phyloP scores from a whole-genome alignment of 2,888 invertebrate genomes.

The Aphidius colemani region DNA sequence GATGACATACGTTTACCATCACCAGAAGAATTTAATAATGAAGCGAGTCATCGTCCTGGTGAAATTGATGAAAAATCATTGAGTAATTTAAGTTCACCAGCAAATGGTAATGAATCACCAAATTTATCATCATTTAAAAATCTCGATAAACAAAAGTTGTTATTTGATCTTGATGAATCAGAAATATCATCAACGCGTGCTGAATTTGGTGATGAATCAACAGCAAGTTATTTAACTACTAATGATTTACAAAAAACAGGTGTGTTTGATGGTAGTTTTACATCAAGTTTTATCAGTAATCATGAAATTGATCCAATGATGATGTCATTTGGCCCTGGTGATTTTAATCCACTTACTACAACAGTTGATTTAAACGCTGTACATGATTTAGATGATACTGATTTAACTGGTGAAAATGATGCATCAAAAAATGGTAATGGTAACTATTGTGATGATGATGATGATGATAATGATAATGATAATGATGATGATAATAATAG shows the following conservation, averaged over 20 bases:
- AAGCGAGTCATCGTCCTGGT: slow-evolving; percentile 68
- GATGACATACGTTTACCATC: slow-evolving; percentile 67
- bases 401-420: slow-evolving; percentile 36
- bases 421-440: too few relatives aligned
- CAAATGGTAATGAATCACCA: slow-evolving; percentile 36
- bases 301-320: slow-evolving; percentile 53
- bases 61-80: slow-evolving; percentile 55
- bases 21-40: slow-evolving; percentile 69
- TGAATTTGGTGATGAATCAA: slow-evolving; percentile 63
- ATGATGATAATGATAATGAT: slow-evolving; percentile 20
- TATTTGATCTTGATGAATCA: slow-evolving; percentile 59
- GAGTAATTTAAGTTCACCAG: neutral
- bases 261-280: slow-evolving; percentile 46
- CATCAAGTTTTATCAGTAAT: slow-evolving; percentile 39
- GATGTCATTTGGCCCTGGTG: slow-evolving; percentile 52
- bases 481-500: slow-evolving; percentile 30
- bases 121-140: neutral
- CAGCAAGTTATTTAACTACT: slow-evolving; percentile 49
- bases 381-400: slow-evolving; percentile 54
- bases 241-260: slow-evolving; percentile 47
- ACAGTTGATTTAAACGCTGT: slow-evolving; percentile 61
- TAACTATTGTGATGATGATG: slow-evolving; percentile 1
- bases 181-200: slow-evolving; percentile 63
- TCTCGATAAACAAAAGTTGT: slow-evolving; percentile 32
- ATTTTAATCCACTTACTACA: slow-evolving; percentile 47